Evolutionary conservation across 2,888 invertebrate genomes (phyloP).

Genomic region (Thereva nobilitata): DNA sequence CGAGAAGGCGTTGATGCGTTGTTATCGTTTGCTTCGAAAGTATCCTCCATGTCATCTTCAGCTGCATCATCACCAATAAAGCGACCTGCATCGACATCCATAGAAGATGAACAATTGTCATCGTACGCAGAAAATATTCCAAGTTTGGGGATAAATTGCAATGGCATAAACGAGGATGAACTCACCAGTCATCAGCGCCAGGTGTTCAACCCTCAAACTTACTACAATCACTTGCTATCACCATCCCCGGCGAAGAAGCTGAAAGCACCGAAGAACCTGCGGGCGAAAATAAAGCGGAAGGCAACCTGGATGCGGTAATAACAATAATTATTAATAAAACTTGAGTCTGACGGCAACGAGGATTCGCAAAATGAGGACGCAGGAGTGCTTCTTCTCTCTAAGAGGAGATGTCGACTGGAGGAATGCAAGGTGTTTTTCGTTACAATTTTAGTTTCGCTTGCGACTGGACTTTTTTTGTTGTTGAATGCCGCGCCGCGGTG

Average conservation of each 20-base stretch:
- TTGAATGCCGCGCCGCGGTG: too few relatives aligned
- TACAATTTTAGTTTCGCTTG: too few relatives aligned
- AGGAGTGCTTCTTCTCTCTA: background rate
- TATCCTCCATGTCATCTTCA: slow-evolving; percentile 48
- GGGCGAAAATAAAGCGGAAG: slow-evolving; percentile 57
- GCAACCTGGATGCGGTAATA: slow-evolving; percentile 56
- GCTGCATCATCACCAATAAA: slow-evolving; percentile 52
- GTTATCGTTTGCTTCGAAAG: slow-evolving; percentile 72
- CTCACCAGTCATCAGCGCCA: slow-evolving; percentile 36
- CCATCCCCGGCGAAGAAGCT: slow-evolving; percentile 50
- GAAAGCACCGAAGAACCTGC: slow-evolving; percentile 52
- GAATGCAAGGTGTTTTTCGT: too few relatives aligned
- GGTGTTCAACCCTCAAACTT: slow-evolving; percentile 21
- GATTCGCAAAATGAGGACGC: background rate
- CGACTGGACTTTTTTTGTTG: too few relatives aligned
- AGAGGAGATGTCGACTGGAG: too few relatives aligned
- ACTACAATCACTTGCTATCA: slow-evolving; percentile 37
- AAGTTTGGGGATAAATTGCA: slow-evolving; percentile 25
- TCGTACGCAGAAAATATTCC: slow-evolving; percentile 50
- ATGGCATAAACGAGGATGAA: slow-evolving; percentile 29
- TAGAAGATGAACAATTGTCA: slow-evolving; percentile 51
- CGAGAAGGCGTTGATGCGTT: slow-evolving; percentile 80
- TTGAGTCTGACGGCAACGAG: background rate
- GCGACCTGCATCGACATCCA: slow-evolving; percentile 51
- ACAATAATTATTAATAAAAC: slow-evolving; percentile 2